Base-by-base conservation (phyloP, 92 coral and sea anemone species). In the Paramuricea clavata region DNA sequence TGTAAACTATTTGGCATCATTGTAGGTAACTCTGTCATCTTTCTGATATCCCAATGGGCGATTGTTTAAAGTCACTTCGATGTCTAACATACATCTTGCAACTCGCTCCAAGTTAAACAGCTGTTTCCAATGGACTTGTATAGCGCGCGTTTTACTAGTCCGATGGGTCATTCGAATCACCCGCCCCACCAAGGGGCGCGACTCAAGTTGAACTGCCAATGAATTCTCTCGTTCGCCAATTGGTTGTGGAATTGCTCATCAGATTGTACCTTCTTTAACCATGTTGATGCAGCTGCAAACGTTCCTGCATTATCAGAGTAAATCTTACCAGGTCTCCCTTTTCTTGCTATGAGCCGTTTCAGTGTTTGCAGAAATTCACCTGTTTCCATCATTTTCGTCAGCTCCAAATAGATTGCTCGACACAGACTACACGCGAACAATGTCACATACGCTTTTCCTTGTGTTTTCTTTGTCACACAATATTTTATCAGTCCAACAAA, bases 1-100 rank as follows among this genome's bases (percentile, higher is more conserved):
- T 47, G 12, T 47, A 5, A 5, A 47, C 52, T 47, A 1, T 12
- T 47, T 47, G 16, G 52, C 16, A 15, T 47, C 3, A 47, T 4
- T 50, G 59, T 50, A 16, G 59, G 59, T 50, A 50, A 13, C 59
- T 50, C 59, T 50, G 59, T 50, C 59, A 50, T 50, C 59, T 50
- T 50, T 13, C 44, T 50, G 59, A 50, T 50, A 50, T 50, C 59
- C 21, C 12, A 50, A 16, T 50, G 59, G 59, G 59, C 59, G 59
- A 50, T 50, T 50, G 59, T 50, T 50, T 50, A 50, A 50, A 12
- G 44, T 39, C 10, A 39, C 44, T 39, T 39, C 44, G 44, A 39
- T 39, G 44, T 39, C 44, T 10, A 39, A 39, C 44, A 39, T 39
- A 39, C 44, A 10, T 47, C 52, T 47, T 47, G 16, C 52, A 47